Evolutionary conservation across 2,113 vertebrate genomes (phyloP).

Genomic region (Psilopsiagon aymara): DNA sequence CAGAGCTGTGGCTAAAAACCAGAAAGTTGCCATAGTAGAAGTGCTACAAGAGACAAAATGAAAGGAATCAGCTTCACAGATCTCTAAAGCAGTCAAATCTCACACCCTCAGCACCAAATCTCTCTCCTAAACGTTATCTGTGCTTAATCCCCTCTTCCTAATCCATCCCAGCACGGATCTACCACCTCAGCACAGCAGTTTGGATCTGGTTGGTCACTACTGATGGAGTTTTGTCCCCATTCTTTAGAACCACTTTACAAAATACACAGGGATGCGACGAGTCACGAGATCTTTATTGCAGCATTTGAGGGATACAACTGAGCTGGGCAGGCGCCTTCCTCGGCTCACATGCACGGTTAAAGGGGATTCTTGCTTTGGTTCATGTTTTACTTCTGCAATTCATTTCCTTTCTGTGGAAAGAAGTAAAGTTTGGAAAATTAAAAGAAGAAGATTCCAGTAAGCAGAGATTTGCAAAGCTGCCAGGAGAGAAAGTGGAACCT

Average conservation of each 20-base stretch:
- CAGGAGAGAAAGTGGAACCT: not conserved
- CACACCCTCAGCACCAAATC: not conserved
- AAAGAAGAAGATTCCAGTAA: not conserved
- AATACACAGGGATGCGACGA: conserved; percentile 55
- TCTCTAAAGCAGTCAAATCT: not conserved
- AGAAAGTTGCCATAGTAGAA: not conserved
- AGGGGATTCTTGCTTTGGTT: conserved; percentile 41
- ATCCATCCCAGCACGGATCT: not conserved
- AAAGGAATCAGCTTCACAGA: not conserved
- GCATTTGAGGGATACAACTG: conserved; percentile 16
- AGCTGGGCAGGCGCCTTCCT: conserved; percentile 8
- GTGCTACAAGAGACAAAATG: fast-evolving
- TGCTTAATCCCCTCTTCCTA: not conserved
- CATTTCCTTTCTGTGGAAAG: conserved; percentile 72
- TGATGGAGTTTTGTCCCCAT: not conserved
- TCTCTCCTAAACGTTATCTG: not conserved
- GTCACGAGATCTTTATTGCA: conserved; percentile 44
- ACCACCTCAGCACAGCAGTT: not conserved
- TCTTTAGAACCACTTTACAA: conserved; percentile 30
- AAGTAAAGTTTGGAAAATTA: conserved; percentile 70
- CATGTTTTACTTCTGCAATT: conserved; percentile 56
- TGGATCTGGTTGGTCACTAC: not conserved
- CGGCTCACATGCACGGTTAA: conserved; percentile 14
- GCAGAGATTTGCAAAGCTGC: conserved; percentile 28
- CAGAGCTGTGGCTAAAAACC: not conserved